These are phyloP conservation scores for Lithobates sylvaticus DNA, from an alignment of 2,797 vertebrate genomes.

Conservation along the genomic window DNA sequence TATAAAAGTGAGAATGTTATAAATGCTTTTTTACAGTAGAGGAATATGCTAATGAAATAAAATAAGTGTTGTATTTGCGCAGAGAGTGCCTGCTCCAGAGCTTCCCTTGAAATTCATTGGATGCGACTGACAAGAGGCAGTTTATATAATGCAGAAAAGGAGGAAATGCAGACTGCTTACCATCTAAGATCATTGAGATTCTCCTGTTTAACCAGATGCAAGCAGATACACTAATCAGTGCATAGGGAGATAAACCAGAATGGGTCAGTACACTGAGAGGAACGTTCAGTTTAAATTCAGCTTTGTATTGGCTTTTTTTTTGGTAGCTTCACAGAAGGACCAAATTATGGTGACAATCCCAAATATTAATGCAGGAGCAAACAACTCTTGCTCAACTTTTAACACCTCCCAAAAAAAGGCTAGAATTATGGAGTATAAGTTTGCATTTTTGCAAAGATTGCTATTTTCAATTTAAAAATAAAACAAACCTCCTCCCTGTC, in stretches of 20 bases:
- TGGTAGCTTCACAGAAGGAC: too few relatives aligned
- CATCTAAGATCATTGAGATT: background rate
- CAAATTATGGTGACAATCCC: too few relatives aligned
- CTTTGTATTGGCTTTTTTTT: background rate
- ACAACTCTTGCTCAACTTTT: too few relatives aligned
- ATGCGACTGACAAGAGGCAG: background rate
- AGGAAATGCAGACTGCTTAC: background rate
- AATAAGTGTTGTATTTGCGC: background rate
- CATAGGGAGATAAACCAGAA: background rate
- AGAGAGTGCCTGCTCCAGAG: background rate
- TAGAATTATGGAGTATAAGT: too few relatives aligned
- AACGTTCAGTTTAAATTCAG: background rate
- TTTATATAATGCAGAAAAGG: background rate
- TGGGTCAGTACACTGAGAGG: background rate
- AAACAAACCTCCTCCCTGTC: too few relatives aligned
- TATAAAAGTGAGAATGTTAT: constrained; percentile 35
- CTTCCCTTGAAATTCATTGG: background rate
- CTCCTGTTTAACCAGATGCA: background rate
- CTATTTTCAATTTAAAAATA: too few relatives aligned
- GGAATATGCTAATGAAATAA: constrained; percentile 47
- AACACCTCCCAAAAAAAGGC: too few relatives aligned
- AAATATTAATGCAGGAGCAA: too few relatives aligned
- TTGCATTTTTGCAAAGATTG: too few relatives aligned
- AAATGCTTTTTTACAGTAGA: constrained; percentile 14
- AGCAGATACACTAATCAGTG: background rate